A percentile compares a stretch with the other conserved stretches of the same genome.
phyloP scores from a whole-genome alignment of 2,888 invertebrate genomes.

The Pammene fasciana region DNA sequence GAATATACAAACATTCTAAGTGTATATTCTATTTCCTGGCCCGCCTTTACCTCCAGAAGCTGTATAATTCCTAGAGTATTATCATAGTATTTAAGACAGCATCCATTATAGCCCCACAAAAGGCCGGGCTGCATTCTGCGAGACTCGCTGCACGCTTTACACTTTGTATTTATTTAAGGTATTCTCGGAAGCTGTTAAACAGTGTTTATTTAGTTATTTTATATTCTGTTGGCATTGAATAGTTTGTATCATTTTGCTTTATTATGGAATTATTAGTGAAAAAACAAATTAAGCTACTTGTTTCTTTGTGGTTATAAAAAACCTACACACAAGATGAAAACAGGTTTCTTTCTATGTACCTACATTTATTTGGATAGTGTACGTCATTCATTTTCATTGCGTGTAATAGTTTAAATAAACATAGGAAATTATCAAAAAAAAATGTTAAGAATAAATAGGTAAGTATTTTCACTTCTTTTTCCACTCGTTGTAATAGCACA shows the following conservation, averaged over 20 bases:
- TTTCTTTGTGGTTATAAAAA: too few relatives aligned
- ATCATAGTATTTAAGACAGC: slow-evolving; percentile 16
- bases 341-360: too few relatives aligned
- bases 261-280: background rate
- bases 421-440: too few relatives aligned
- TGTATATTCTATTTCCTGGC: background rate
- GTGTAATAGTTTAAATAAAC: too few relatives aligned
- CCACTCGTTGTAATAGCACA: too few relatives aligned
- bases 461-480: too few relatives aligned
- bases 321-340: too few relatives aligned
- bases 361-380: too few relatives aligned
- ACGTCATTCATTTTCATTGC: too few relatives aligned
- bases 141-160: slow-evolving; percentile 7
- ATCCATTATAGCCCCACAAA: slow-evolving; percentile 13
- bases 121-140: slow-evolving; percentile 7
- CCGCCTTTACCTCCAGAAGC: background rate
- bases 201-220: slow-evolving; percentile 2
- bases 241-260: background rate
- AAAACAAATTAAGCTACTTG: too few relatives aligned
- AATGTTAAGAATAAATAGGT: too few relatives aligned
- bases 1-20: background rate
- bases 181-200: background rate
- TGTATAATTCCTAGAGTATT: slow-evolving; percentile 2
- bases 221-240: background rate
- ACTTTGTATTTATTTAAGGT: slow-evolving; percentile 12